phyloP scores from a whole-genome alignment of 2,113 vertebrate species.

The Amazona guildingii region DNA sequence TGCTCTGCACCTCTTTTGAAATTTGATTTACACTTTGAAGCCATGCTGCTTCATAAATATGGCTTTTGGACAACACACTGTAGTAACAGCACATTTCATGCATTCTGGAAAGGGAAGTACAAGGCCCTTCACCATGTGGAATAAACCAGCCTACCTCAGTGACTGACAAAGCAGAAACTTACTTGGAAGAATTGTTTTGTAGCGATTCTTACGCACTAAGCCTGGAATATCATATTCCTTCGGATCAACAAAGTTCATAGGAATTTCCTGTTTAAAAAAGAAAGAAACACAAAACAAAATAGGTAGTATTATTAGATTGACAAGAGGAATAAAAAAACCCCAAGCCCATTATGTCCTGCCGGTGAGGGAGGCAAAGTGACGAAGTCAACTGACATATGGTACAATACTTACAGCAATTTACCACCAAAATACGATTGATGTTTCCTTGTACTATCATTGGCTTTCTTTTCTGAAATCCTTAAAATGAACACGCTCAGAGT shows the following conservation, averaged over 20 bases:
- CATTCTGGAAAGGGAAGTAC: neutral
- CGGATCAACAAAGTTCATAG: conserved; percentile 99
- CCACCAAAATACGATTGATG: conserved; percentile 10
- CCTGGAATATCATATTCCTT: conserved; percentile 97
- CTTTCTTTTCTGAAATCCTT: conserved; percentile 41
- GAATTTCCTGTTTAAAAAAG: conserved; percentile 85
- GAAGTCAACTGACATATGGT: conserved; percentile 25
- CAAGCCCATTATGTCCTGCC: neutral
- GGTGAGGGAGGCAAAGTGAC: neutral
- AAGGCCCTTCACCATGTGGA: neutral
- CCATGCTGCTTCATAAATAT: neutral
- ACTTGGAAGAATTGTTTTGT: conserved; percentile 99
- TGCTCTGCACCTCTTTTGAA: neutral
- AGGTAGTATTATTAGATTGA: neutral
- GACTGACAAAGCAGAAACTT: conserved; percentile 68
- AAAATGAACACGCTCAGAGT: neutral
- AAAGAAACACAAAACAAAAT: neutral
- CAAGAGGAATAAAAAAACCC: neutral
- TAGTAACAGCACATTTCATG: neutral
- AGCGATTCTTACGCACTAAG: conserved; percentile 96
- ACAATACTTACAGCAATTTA: neutral
- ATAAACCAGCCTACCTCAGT: neutral
- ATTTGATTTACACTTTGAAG: neutral
- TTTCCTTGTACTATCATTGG: conserved; percentile 29
- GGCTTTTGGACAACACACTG: neutral